Base-by-base conservation (phyloP, 37 sponge, comb jelly and placozoan species). In the Trichoplax adhaerens region DNA sequence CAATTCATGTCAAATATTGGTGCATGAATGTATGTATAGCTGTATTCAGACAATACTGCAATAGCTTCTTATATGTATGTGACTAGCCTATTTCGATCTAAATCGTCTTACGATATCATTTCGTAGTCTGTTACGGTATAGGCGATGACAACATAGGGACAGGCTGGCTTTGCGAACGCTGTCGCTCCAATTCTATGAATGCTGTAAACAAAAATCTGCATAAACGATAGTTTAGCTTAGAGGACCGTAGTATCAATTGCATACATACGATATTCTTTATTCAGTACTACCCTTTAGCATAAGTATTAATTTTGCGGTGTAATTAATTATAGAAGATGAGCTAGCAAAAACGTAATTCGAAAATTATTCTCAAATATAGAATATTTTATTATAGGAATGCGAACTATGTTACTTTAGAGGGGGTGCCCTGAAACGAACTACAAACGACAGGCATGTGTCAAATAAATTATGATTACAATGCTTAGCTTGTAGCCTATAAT, bases 381-480 rank as follows among this genome's bases (percentile, higher is more conserved):
- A 29, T 29, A 29, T 29, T 58, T 47, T 62, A 48, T 54, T 66
- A 50, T 0, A 84, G 83, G 85, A 82, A 57, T 94, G 95, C 65
- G 77, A 74, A 74, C 75, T 89, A 53, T 94, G 95, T 80, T 57
- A 68, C 54, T 51, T 94, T 77, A 62, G 95, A 54, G 91, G 95
- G 47, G 95, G 95, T 48, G 88, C 90, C 12, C 85, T 94, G 8
- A 86, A 94, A 76, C 78, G 77, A 4, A 86, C 87, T 1, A 70
- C 65, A 48, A 68, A 72, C 12, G 84, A 77, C 0, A 68, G 77
- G 51, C 4, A 48, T 54, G 72, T 47, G 8, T 1, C 2, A 48
- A 47, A 48, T 54, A 47, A 5, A 5, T 5, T 53, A 59, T 48
- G 59, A 55, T 2, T 5, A 54, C 12, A 7, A 52, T 4, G 12